Conservation (phyloP, 2,113 vertebrate species). For the Cyanoderma ruficeps region DNA sequence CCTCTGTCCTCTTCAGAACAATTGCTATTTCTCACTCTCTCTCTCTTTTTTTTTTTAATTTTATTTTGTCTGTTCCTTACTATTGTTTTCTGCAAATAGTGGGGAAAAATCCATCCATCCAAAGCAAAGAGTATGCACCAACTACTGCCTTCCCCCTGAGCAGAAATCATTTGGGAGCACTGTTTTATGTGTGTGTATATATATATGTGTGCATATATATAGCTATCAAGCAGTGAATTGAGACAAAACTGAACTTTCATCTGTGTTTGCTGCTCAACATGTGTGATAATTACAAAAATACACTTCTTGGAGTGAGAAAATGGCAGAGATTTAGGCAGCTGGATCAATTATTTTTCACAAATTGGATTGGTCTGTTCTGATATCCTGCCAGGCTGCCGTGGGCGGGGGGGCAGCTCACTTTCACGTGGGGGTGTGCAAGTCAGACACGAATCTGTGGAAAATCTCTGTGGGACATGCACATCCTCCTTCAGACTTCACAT, state of each 20-base stretch:
- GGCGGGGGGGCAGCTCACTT: background rate
- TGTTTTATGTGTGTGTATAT: background rate
- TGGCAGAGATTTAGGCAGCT: background rate
- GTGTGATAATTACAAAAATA: conserved; percentile 32
- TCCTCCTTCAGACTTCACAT: background rate
- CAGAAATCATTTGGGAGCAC: background rate
- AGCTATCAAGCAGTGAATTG: conserved; percentile 9
- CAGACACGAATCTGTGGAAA: background rate
- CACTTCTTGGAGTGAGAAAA: background rate
- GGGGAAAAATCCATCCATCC: background rate
- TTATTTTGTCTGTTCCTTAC: background rate
- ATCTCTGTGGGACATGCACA: background rate
- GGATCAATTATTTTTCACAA: background rate
- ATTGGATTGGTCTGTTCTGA: background rate
- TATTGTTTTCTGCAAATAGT: background rate
- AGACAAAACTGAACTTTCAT: background rate
- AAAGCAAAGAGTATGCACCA: background rate
- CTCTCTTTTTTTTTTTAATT: background rate
- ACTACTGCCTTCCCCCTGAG: background rate
- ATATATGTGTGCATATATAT: background rate
- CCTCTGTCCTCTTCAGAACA: background rate
- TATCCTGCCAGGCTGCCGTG: background rate
- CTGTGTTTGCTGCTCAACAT: conserved; percentile 1
- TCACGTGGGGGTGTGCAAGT: background rate
- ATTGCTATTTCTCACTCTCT: background rate